These are phyloP conservation scores for Hydrozoanthus tunicans DNA, from an alignment of 64 coral and sea anemone genomes.

Conservation along the genomic window DNA sequence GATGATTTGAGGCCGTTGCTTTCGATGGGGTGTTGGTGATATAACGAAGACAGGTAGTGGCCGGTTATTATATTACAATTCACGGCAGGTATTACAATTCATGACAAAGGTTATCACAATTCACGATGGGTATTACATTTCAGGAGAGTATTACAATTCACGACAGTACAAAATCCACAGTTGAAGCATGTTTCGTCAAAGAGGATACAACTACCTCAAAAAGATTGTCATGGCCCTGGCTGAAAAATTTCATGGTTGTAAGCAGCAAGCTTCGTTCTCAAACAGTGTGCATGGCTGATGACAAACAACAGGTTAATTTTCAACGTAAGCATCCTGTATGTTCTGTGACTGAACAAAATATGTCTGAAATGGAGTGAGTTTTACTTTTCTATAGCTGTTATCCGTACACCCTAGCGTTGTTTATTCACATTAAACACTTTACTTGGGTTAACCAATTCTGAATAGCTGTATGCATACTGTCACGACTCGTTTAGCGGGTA, in stretches of 20 bases:
- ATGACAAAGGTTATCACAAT: too few relatives aligned
- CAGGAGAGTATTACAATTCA: too few relatives aligned
- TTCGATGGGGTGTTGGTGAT: too few relatives aligned
- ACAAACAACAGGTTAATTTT: slow-evolving; percentile 14
- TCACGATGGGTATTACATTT: too few relatives aligned
- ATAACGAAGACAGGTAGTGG: too few relatives aligned
- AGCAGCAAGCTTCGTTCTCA: neutral
- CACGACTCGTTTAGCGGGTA: neutral
- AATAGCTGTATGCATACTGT: slow-evolving; percentile 17
- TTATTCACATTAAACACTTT: neutral
- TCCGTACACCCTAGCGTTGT: slow-evolving; percentile 4
- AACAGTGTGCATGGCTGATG: neutral
- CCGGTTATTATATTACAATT: too few relatives aligned
- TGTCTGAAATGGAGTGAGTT: neutral
- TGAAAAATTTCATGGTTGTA: neutral
- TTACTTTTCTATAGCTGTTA: neutral
- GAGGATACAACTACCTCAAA: neutral
- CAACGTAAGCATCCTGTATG: neutral
- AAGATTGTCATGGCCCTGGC: neutral
- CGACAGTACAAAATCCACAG: neutral
- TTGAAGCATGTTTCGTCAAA: neutral
- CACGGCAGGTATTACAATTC: too few relatives aligned
- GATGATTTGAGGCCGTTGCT: too few relatives aligned
- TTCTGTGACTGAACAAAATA: neutral
- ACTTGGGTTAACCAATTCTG: neutral